These are phyloP conservation scores for Drosophila kokeensis DNA, from an alignment of 2,888 invertebrate species.

Conservation along the genomic window DNA sequence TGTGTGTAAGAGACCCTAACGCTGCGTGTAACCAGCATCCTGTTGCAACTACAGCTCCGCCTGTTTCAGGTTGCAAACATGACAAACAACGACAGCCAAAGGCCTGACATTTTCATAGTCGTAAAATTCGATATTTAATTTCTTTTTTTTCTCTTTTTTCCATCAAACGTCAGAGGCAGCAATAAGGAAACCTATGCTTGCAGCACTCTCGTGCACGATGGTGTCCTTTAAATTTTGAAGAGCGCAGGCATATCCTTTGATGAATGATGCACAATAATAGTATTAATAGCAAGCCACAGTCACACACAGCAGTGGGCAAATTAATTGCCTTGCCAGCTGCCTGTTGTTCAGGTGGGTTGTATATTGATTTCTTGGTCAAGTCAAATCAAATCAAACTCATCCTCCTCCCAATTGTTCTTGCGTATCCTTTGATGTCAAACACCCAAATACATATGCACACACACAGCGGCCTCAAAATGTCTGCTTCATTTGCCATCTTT, in stretches of 20 bases:
- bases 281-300: conserved; percentile 1
- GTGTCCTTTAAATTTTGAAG: conserved; percentile 12
- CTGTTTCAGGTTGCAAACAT: conserved; percentile 36
- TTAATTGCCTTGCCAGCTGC: conserved; percentile 64
- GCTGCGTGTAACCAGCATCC: conserved; percentile 24
- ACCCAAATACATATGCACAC: neutral
- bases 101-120: conserved; percentile 34
- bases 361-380: conserved; percentile 23
- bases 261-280: conserved; percentile 26
- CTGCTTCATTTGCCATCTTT: conserved; percentile 15
- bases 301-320: conserved; percentile 35
- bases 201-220: neutral
- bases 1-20: conserved; percentile 13
- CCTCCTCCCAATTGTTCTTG: neutral
- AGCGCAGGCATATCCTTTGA: conserved; percentile 30
- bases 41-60: conserved; percentile 10
- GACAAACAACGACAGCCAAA: conserved; percentile 12
- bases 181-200: conserved; percentile 1
- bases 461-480: conserved; percentile 3
- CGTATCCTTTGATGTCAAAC: conserved; percentile 28
- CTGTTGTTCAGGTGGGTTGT: conserved; percentile 20
- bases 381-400: conserved; percentile 8
- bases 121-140: conserved; percentile 29
- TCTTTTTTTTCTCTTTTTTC: conserved; percentile 15
- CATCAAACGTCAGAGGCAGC: conserved; percentile 20